These are phyloP conservation scores for Pentamera pediparva DNA, from an alignment of 53 echinoderm and acorn worm genomes.

Conservation along the genomic window DNA sequence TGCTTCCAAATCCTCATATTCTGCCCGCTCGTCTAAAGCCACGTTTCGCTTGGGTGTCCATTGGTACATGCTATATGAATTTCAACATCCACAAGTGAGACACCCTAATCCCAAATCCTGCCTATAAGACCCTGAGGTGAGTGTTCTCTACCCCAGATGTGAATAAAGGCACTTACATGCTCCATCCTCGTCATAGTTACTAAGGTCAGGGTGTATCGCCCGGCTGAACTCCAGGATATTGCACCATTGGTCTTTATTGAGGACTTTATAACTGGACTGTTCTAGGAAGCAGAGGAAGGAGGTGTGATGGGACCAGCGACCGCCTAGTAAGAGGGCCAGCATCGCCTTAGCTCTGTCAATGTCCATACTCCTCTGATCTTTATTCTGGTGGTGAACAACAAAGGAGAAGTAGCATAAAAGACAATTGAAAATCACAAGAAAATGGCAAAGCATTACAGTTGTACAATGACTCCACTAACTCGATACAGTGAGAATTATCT, in stretches of 20 bases:
- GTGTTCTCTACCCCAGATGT: too few relatives aligned
- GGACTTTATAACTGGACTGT: slow-evolving; percentile 80
- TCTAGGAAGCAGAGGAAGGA: slow-evolving; percentile 92
- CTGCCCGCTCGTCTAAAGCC: background rate
- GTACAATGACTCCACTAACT: too few relatives aligned
- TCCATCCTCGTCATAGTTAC: slow-evolving; percentile 98
- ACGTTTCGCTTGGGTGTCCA: background rate
- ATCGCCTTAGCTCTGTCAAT: slow-evolving; percentile 77
- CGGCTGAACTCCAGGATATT: slow-evolving; percentile 99
- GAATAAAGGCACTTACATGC: slow-evolving; percentile 98
- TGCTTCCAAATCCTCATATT: too few relatives aligned
- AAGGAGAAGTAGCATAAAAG: too few relatives aligned
- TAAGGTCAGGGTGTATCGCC: slow-evolving; percentile 80
- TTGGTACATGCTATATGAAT: too few relatives aligned
- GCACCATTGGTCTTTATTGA: slow-evolving; percentile 99
- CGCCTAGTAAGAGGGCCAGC: slow-evolving; percentile 76
- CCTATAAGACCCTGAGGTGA: too few relatives aligned
- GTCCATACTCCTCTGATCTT: slow-evolving; percentile 89
- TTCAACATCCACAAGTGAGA: too few relatives aligned
- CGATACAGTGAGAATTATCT: slow-evolving; percentile 75
- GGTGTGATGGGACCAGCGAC: slow-evolving; percentile 83
- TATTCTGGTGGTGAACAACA: slow-evolving; percentile 61
- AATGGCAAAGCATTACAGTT: too few relatives aligned
- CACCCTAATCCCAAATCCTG: too few relatives aligned
- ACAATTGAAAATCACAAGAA: too few relatives aligned